phyloP scores from a whole-genome alignment of 1,140 invertebrate species.

The Trypoxylus dichotomus region DNA sequence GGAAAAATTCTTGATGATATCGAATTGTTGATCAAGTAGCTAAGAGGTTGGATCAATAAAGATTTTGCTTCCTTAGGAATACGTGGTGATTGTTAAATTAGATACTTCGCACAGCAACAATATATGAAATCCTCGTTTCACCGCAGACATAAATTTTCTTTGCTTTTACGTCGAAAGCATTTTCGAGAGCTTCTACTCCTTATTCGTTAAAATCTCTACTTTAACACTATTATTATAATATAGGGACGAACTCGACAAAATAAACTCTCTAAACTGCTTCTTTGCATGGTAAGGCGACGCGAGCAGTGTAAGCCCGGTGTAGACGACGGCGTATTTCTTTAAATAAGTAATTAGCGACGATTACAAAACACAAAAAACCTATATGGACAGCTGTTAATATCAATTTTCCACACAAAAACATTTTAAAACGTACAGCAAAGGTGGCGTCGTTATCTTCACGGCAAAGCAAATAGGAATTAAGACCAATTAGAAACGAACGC shows the following conservation, averaged over 20 bases:
- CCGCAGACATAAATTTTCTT: no score
- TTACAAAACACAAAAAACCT: constrained; percentile 24
- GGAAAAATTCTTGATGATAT: no score
- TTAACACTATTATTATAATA: neutral
- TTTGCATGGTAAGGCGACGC: neutral
- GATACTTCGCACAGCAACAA: no score
- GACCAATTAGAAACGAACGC: constrained; percentile 17
- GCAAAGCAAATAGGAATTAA: constrained; percentile 16
- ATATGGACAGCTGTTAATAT: constrained; percentile 25
- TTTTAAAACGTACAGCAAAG: constrained; percentile 23
- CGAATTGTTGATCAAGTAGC: no score
- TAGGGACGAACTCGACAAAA: neutral
- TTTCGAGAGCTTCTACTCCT: no score
- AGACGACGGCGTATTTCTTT: constrained; percentile 3
- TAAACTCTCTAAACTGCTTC: neutral
- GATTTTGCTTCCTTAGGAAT: no score
- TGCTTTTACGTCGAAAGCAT: no score
- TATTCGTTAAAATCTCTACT: neutral
- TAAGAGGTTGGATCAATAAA: no score
- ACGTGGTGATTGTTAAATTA: no score
- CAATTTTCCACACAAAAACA: constrained; percentile 22
- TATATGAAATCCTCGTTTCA: no score
- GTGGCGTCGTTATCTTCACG: constrained; percentile 22
- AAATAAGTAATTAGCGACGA: constrained; percentile 23
- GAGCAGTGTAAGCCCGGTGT: constrained; percentile 17